A percentile compares a stretch with the other conserved stretches of the same genome.
Conservation (phyloP, 2,113 vertebrate genomes). For the Actinemys pallida region DNA sequence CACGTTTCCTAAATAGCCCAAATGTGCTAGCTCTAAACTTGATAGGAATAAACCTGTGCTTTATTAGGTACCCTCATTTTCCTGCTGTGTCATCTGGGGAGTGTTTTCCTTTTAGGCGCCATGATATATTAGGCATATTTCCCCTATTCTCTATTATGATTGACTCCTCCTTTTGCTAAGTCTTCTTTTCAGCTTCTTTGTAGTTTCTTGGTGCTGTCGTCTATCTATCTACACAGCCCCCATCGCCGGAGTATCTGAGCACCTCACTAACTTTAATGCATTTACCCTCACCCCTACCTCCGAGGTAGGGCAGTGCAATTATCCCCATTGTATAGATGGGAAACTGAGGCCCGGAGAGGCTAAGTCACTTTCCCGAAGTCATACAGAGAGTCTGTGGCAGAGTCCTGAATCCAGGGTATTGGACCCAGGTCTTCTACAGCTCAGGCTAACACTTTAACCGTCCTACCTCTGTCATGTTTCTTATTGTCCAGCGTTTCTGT, state of each 20-base stretch:
- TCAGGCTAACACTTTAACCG: background rate
- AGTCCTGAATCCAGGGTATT: background rate
- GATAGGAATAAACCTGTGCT: rapidly evolving
- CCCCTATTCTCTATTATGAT: background rate
- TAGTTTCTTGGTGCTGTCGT: too few relatives aligned
- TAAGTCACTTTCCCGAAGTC: rapidly evolving
- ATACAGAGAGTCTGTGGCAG: rapidly evolving
- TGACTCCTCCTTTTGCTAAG: background rate
- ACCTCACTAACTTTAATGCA: background rate
- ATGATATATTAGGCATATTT: rapidly evolving
- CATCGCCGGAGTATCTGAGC: too few relatives aligned
- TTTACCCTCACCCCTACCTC: background rate
- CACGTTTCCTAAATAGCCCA: background rate
- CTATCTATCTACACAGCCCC: background rate
- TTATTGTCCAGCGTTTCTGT: rapidly evolving
- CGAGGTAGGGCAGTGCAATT: too few relatives aligned
- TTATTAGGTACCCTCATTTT: background rate
- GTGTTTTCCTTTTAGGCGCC: rapidly evolving
- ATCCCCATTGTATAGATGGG: background rate
- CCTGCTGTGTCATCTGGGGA: background rate
- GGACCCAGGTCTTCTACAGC: background rate
- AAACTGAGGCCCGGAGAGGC: rapidly evolving
- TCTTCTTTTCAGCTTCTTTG: rapidly evolving
- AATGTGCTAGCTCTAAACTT: background rate
- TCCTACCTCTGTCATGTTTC: rapidly evolving